These are phyloP conservation scores for Crotalus helleri DNA, from an alignment of 2,113 vertebrate genomes.

Conservation along the genomic window DNA sequence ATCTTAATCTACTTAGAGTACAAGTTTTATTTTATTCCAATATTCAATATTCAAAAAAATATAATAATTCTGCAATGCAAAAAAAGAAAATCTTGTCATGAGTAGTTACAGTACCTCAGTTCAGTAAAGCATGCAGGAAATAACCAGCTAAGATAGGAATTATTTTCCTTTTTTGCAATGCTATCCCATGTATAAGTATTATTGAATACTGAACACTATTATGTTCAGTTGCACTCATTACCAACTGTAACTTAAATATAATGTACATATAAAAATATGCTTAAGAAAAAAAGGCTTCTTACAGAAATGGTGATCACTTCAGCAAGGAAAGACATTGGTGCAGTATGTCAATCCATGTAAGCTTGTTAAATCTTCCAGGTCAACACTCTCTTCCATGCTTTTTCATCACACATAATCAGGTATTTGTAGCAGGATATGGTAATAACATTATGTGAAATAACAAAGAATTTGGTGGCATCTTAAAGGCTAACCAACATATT, in stretches of 20 bases:
- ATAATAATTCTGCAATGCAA: not conserved
- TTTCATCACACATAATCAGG: not conserved
- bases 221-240: not conserved
- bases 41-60: not conserved
- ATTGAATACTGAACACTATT: not conserved
- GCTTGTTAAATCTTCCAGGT: not conserved
- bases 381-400: not conserved
- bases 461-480: not conserved
- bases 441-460: not conserved
- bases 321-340: not conserved
- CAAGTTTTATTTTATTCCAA: not conserved
- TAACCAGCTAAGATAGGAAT: not conserved
- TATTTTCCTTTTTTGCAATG: not conserved
- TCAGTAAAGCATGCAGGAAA: not conserved
- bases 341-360: not conserved
- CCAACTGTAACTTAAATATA: not conserved
- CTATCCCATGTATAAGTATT: not conserved
- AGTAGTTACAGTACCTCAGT: not conserved
- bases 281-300: not conserved
- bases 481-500: constrained; percentile 7
- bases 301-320: not conserved
- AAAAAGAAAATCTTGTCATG: not conserved
- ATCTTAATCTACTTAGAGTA: not conserved
- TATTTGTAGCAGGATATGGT: not conserved
- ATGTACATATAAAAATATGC: not conserved